Conservation (phyloP, 2,113 vertebrate genomes). For the Chionis minor region DNA sequence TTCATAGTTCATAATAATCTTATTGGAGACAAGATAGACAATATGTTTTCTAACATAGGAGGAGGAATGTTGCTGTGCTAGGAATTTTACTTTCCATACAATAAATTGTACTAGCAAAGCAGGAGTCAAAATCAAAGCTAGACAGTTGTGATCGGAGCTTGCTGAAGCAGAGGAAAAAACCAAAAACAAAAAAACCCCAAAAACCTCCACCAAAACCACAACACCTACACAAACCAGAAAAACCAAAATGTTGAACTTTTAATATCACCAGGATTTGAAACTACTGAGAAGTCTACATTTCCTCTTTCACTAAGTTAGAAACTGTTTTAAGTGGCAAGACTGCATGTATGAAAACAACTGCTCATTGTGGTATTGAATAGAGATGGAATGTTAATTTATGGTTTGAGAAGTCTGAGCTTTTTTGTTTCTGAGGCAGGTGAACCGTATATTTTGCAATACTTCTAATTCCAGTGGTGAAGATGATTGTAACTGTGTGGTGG, state of each 20-base stretch:
- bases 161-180: neutral
- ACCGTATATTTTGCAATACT: conserved; percentile 1
- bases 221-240: neutral
- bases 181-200: neutral
- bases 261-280: neutral
- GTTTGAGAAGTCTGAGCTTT: neutral
- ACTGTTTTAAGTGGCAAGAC: neutral
- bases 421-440: conserved; percentile 22
- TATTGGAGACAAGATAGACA: neutral
- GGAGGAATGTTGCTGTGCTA: neutral
- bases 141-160: neutral
- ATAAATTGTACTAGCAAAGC: neutral
- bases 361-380: neutral
- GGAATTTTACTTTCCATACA: neutral
- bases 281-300: neutral
- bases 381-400: neutral
- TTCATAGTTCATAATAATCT: neutral
- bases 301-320: neutral
- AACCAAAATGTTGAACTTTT: neutral
- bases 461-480: conserved; percentile 23
- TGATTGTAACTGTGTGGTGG: neutral
- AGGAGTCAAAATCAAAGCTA: neutral
- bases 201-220: neutral
- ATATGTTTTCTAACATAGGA: neutral
- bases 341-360: neutral